Conservation (phyloP, 2,113 vertebrate genomes). For the Platysteira castanea region DNA sequence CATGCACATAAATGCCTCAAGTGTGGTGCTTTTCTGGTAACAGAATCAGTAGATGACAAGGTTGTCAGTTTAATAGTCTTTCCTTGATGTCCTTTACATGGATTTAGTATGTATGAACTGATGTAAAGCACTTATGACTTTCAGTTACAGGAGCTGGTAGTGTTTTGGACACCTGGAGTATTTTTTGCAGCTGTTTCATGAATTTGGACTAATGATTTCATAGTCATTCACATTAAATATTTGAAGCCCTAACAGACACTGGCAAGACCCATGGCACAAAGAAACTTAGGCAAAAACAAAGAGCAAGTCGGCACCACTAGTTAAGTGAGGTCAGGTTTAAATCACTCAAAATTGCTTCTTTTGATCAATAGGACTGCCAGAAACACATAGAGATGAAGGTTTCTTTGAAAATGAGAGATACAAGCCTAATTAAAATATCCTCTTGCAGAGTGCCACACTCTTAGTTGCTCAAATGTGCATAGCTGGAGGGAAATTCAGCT, state of each 20-base stretch:
- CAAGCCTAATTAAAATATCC: background rate
- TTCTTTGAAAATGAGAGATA: background rate
- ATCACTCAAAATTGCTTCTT: background rate
- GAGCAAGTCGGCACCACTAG: accelerated
- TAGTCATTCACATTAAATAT: background rate
- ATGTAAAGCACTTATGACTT: background rate
- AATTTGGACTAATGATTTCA: background rate
- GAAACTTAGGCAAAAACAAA: background rate
- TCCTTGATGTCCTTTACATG: background rate
- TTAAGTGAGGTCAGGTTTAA: background rate
- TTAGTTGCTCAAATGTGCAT: background rate
- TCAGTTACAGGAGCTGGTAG: background rate
- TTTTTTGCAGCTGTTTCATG: background rate
- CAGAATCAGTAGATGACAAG: background rate
- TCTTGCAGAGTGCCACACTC: background rate
- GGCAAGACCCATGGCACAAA: background rate
- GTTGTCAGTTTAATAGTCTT: background rate
- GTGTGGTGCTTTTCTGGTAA: background rate
- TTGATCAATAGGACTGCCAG: background rate
- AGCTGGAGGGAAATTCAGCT: background rate
- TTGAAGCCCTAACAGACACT: background rate
- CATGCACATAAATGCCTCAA: background rate
- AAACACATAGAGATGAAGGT: background rate
- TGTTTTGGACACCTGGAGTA: background rate
- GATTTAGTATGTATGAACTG: background rate